Percentiles rank a stretch among this genome's conserved stretches.
phyloP scores from a whole-genome alignment of 2,113 vertebrate species.

The Ardeotis arabs region DNA sequence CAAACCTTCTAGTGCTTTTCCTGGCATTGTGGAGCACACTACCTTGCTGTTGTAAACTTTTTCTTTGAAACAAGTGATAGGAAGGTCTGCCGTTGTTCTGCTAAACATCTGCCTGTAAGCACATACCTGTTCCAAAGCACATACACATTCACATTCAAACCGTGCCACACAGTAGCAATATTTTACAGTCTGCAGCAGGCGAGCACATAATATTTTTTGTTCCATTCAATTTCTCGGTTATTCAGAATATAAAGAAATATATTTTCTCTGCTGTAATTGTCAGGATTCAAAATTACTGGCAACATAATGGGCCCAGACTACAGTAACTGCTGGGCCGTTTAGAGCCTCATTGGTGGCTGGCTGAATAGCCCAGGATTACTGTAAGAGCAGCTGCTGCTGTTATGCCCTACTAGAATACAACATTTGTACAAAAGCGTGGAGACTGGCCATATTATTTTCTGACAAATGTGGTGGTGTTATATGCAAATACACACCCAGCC shows the following conservation, averaged over 20 bases:
- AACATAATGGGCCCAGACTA: conserved; percentile 62
- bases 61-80: background rate
- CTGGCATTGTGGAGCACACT: background rate
- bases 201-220: background rate
- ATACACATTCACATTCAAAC: background rate
- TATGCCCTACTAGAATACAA: conserved; percentile 24
- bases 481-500: background rate
- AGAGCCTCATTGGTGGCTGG: conserved; percentile 16
- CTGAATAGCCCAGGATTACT: conserved; percentile 58
- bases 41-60: background rate
- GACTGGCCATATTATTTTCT: conserved; percentile 35
- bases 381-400: conserved; percentile 61
- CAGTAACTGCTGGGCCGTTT: conserved; percentile 63
- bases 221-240: conserved; percentile 44
- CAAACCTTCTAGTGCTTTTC: background rate
- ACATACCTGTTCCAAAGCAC: conserved; percentile 28
- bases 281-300: conserved; percentile 54
- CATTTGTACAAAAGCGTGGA: conserved; percentile 22
- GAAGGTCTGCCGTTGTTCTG: background rate
- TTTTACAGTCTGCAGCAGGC: background rate
- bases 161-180: background rate
- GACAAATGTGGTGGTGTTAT: background rate
- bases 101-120: background rate
- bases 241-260: conserved; percentile 41
- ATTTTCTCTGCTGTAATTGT: conserved; percentile 51